Conservation (phyloP, 2,888 invertebrate genomes). For the Melanostoma mellinum region DNA sequence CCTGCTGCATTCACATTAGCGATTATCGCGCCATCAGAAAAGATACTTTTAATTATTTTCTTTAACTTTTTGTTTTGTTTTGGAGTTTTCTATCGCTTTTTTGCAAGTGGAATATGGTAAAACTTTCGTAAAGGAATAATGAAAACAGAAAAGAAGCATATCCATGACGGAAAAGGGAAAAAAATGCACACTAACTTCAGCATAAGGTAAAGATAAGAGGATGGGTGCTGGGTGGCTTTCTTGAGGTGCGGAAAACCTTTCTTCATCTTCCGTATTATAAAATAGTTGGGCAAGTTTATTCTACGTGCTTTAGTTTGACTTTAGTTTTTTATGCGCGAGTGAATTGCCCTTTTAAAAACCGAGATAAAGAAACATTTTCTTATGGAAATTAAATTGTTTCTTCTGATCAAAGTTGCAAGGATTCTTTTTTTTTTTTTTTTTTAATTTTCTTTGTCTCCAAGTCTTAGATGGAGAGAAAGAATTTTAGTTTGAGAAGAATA, state of each 20-base stretch:
- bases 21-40: slow-evolving; percentile 63
- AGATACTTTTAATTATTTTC: slow-evolving; percentile 51
- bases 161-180: slow-evolving; percentile 7
- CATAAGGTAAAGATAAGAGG: slow-evolving; percentile 26
- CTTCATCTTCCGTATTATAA: slow-evolving; percentile 43
- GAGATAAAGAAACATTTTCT: slow-evolving; percentile 35
- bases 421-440: neutral
- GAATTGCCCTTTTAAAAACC: neutral
- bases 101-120: slow-evolving; percentile 10
- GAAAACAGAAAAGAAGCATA: slow-evolving; percentile 17
- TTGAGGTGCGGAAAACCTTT: slow-evolving; percentile 51
- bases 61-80: neutral
- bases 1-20: slow-evolving; percentile 55
- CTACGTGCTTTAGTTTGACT: neutral
- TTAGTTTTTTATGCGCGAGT: neutral
- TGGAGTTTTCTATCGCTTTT: neutral
- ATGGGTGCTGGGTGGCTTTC: neutral
- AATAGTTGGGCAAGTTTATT: slow-evolving; percentile 55
- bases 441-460: neutral
- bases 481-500: too few species aligned
- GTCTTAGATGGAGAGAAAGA: neutral
- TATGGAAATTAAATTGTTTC: slow-evolving; percentile 61
- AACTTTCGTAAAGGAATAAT: slow-evolving; percentile 38
- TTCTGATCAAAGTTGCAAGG: slow-evolving; percentile 16
- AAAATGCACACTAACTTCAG: slow-evolving; percentile 9